Evolutionary conservation across 2,113 vertebrate genomes (phyloP).

Genomic region (Paramisgurnus dabryanus): DNA sequence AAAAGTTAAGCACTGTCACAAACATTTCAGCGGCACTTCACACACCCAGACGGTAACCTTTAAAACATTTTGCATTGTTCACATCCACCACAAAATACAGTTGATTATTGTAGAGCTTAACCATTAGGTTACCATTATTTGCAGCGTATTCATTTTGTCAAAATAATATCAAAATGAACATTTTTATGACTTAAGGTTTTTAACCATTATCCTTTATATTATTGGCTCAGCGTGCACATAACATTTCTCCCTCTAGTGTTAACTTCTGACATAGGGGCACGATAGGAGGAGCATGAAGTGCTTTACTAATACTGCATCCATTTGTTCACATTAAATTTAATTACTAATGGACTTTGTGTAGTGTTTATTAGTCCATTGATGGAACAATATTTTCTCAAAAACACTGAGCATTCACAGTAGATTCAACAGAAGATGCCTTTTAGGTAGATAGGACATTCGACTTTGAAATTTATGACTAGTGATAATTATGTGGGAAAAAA

Average conservation of each 20-base stretch:
- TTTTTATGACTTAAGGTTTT: not conserved
- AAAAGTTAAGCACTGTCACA: slow-evolving; percentile 6
- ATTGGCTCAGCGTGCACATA: slow-evolving; percentile 4
- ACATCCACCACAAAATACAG: slow-evolving; percentile 3
- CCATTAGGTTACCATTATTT: not conserved
- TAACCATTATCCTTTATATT: not conserved
- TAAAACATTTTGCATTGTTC: not conserved
- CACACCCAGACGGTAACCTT: not conserved
- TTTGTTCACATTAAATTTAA: not conserved
- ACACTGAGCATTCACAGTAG: slow-evolving; percentile 3
- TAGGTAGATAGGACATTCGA: too few species aligned
- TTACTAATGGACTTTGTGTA: not conserved
- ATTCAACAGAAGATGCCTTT: not conserved
- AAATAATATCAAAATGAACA: not conserved
- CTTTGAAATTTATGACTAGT: too few species aligned
- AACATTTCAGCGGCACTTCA: not conserved
- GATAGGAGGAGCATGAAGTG: not conserved
- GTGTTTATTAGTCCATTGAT: not conserved
- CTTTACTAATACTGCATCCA: not conserved
- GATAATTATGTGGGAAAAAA: too few species aligned
- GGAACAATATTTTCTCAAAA: not conserved
- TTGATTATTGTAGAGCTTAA: not conserved
- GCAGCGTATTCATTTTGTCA: not conserved
- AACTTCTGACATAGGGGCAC: not conserved
- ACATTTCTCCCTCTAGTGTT: slow-evolving; percentile 34